Conservation (phyloP, 2,113 vertebrate species). For the Thymallus thymallus region DNA sequence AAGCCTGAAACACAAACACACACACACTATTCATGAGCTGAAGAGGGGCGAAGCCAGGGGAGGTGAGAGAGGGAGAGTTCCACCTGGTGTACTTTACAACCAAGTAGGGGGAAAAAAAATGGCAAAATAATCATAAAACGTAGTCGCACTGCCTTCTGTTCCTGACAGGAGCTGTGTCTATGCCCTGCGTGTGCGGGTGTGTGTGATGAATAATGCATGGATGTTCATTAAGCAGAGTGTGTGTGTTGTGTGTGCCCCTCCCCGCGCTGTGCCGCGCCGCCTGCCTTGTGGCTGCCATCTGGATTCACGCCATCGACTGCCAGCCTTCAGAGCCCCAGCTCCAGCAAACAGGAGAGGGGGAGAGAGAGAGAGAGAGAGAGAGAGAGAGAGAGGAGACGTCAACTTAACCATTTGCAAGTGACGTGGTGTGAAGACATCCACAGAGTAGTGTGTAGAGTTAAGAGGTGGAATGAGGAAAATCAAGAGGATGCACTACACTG, state of each 20-base stretch:
- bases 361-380: not conserved
- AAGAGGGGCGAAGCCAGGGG: not conserved
- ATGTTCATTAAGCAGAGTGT: constrained; percentile 40
- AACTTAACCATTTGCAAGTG: too few relatives aligned
- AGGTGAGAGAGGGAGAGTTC: constrained; percentile 51
- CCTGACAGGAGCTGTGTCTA: constrained; percentile 72
- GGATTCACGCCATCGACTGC: constrained; percentile 79
- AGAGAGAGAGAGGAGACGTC: not conserved
- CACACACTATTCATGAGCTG: constrained; percentile 30
- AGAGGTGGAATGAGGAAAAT: not conserved
- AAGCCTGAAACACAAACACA: not conserved
- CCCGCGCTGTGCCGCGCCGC: constrained; percentile 66
- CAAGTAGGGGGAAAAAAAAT: constrained; percentile 58
- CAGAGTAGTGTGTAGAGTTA: not conserved
- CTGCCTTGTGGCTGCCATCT: constrained; percentile 83
- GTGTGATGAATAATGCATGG: constrained; percentile 52
- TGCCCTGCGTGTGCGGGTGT: constrained; percentile 58
- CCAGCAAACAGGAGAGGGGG: constrained; percentile 55
- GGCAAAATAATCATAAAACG: constrained; percentile 76
- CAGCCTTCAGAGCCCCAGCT: constrained; percentile 73
- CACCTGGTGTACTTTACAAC: constrained; percentile 76
- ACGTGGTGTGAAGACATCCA: not conserved
- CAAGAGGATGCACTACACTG: too few relatives aligned
- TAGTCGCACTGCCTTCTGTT: constrained; percentile 74
- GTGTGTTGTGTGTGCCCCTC: constrained; percentile 52